phyloP scores from a whole-genome alignment of 2,113 vertebrate species.

The Trichomycterus rosablanca region DNA sequence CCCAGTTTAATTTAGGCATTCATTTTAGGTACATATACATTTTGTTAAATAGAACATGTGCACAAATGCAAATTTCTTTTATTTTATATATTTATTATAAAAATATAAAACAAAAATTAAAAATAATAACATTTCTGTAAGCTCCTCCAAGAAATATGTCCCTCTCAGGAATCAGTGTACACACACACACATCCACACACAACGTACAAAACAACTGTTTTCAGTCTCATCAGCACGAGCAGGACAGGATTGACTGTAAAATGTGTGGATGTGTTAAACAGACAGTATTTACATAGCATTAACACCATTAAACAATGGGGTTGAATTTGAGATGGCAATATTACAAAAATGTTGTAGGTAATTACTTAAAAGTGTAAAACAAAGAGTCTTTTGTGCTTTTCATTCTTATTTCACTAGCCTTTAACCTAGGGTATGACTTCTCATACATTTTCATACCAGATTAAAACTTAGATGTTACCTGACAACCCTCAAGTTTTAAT shows the following conservation, averaged over 20 bases:
- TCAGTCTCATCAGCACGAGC: slow-evolving; percentile 39
- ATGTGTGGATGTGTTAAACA: slow-evolving; percentile 57
- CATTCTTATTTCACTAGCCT: too few relatives aligned
- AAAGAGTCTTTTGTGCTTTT: too few relatives aligned
- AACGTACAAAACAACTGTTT: slow-evolving; percentile 48
- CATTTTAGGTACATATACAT: slow-evolving; percentile 26
- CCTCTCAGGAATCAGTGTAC: slow-evolving; percentile 54
- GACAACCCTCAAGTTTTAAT: too few relatives aligned
- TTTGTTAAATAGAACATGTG: slow-evolving; percentile 35
- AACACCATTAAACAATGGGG: slow-evolving; percentile 53
- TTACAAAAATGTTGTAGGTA: too few relatives aligned
- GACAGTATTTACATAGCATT: slow-evolving; percentile 61
- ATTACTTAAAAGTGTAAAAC: too few relatives aligned
- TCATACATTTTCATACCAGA: too few relatives aligned
- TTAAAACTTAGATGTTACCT: too few relatives aligned
- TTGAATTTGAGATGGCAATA: slow-evolving; percentile 34
- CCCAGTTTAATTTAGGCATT: neutral
- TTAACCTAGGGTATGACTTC: too few relatives aligned
- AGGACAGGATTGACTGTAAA: slow-evolving; percentile 39
- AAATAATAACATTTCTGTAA: slow-evolving; percentile 66
- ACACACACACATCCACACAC: slow-evolving; percentile 39
- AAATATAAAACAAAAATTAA: slow-evolving; percentile 80
- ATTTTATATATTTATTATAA: slow-evolving; percentile 81
- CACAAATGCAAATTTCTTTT: slow-evolving; percentile 58
- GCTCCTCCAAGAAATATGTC: slow-evolving; percentile 52